Percentiles rank a stretch among this genome's conserved stretches.
Evolutionary conservation across 2,888 invertebrate species (phyloP).

Genomic region (Pristionchus maxplancki): DNA sequence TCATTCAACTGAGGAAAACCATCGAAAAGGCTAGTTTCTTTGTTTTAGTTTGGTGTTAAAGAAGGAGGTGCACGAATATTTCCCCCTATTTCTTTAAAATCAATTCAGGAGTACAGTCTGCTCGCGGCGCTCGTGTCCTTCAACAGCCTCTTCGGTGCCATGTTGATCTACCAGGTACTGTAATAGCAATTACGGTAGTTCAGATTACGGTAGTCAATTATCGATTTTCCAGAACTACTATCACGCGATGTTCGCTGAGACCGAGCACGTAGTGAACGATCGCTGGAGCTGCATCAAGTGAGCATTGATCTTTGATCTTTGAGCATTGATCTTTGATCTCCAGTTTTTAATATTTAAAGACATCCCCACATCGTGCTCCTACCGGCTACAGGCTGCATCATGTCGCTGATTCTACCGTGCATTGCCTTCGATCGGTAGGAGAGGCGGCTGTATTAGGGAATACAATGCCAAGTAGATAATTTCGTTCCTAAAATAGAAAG

Average conservation of each 20-base stretch:
- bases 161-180: constrained; percentile 26
- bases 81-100: no score
- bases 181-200: neutral
- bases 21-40: constrained; percentile 2
- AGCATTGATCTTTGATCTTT: neutral
- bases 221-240: neutral
- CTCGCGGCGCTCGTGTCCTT: constrained; percentile 11
- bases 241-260: neutral
- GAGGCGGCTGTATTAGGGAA: neutral
- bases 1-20: constrained; percentile 16
- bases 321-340: neutral
- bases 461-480: neutral
- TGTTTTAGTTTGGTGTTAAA: neutral
- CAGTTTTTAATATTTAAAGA: neutral
- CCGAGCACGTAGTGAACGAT: neutral
- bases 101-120: constrained; percentile 31
- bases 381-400: neutral
- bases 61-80: no score
- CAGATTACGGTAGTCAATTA: neutral
- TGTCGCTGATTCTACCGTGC: constrained; percentile 6
- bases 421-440: constrained; percentile 11
- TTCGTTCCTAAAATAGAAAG: neutral
- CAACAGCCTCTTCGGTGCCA: constrained; percentile 31
- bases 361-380: constrained; percentile 19
- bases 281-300: constrained; percentile 30